Conservation (phyloP, 2,113 vertebrate species). For the Eonycteris spelaea region DNA sequence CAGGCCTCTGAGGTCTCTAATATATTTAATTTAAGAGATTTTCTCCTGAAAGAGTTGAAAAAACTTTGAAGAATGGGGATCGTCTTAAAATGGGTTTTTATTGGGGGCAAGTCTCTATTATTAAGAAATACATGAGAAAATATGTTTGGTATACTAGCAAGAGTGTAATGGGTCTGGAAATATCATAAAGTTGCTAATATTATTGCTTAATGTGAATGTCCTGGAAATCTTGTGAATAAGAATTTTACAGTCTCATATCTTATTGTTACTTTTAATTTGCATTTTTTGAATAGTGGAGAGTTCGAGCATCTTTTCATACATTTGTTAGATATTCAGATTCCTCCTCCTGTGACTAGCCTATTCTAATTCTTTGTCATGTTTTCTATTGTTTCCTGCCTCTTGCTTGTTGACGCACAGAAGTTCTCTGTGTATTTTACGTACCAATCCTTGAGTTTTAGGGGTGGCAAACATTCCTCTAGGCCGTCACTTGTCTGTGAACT, state of each 20-base stretch:
- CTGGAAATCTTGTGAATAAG: background rate
- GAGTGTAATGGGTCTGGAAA: background rate
- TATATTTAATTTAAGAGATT: background rate
- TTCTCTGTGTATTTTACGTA: background rate
- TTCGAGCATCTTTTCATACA: background rate
- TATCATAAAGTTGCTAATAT: background rate
- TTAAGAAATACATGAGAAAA: background rate
- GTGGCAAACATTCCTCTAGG: background rate
- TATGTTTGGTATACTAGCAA: background rate
- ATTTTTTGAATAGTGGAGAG: background rate
- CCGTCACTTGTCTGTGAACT: background rate
- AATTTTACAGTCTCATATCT: background rate
- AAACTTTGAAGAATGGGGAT: background rate
- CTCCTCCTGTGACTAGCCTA: background rate
- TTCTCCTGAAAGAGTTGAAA: conserved; percentile 27
- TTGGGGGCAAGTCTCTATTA: background rate
- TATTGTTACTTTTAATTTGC: background rate
- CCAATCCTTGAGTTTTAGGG: background rate
- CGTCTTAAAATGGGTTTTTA: background rate
- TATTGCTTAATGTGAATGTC: background rate
- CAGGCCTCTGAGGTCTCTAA: background rate
- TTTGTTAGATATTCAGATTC: background rate
- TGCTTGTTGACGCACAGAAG: background rate
- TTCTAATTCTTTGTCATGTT: background rate
- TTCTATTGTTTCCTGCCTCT: background rate